Conservation (phyloP, 2,113 vertebrate species). For the Petaurus breviceps region DNA sequence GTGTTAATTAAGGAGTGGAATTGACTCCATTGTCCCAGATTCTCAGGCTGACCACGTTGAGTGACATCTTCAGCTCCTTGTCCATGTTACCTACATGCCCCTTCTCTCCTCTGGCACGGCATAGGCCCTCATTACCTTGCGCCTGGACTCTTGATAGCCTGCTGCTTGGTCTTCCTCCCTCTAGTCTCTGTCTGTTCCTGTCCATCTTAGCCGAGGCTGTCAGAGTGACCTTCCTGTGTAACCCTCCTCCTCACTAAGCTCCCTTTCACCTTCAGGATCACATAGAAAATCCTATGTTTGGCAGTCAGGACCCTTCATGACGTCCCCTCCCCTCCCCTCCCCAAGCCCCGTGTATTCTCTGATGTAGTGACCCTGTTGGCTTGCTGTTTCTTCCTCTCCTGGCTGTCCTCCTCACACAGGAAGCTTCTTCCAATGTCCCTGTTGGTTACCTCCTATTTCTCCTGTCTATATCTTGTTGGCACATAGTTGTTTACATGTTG, state of each 20-base stretch:
- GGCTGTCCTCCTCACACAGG: neutral
- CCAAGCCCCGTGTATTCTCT: neutral
- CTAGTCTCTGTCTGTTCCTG: neutral
- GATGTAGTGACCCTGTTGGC: neutral
- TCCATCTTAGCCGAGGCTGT: neutral
- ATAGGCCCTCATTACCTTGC: neutral
- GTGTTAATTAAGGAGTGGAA: constrained; percentile 37
- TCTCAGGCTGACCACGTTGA: neutral
- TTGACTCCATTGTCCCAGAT: neutral
- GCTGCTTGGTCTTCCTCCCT: neutral
- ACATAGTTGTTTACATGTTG: neutral
- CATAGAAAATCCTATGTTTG: neutral
- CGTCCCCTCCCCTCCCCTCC: neutral
- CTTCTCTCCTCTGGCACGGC: neutral
- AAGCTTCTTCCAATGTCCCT: neutral
- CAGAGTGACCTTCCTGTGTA: neutral
- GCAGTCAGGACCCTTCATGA: neutral
- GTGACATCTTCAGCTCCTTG: neutral
- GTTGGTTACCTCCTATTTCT: neutral
- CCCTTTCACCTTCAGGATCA: neutral
- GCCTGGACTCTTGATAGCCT: too few species aligned
- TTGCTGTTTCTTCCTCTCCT: neutral
- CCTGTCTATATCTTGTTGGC: neutral
- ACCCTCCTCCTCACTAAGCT: neutral
- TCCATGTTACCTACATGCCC: neutral